A percentile compares a stretch with the other conserved stretches of the same genome.
Evolutionary conservation across 2,888 invertebrate genomes (phyloP).

Genomic region (Vanessa cardui): DNA sequence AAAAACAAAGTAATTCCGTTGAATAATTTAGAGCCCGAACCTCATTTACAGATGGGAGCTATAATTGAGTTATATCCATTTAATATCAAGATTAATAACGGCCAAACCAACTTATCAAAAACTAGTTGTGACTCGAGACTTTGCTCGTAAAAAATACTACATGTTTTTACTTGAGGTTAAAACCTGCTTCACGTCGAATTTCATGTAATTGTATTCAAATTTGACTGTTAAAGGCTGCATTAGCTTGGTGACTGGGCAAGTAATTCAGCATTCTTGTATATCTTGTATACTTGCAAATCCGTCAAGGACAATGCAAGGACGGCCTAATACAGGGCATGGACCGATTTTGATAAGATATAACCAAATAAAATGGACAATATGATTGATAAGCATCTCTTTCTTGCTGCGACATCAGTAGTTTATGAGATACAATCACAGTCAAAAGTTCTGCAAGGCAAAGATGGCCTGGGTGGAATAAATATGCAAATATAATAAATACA

Average conservation of each 20-base stretch:
- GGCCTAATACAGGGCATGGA: constrained; percentile 74
- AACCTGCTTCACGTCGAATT: no score
- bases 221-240: no score
- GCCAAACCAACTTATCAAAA: no score
- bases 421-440: constrained; percentile 69
- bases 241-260: constrained; percentile 65
- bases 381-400: constrained; percentile 69
- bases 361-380: constrained; percentile 69
- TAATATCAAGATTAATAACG: background rate
- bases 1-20: constrained; percentile 39
- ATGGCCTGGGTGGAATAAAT: constrained; percentile 66
- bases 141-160: no score
- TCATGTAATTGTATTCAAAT: no score
- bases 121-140: no score
- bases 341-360: constrained; percentile 71
- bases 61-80: constrained; percentile 19
- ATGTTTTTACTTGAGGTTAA: no score
- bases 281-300: constrained; percentile 74
- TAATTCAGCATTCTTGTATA: constrained; percentile 67
- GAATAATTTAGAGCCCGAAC: constrained; percentile 38
- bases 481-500: constrained; percentile 61
- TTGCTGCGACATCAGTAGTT: constrained; percentile 55
- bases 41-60: constrained; percentile 30
- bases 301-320: constrained; percentile 71
- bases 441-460: constrained; percentile 72